Conservation (phyloP, 2,113 vertebrate genomes). For the Hippocampus guttulatus region DNA sequence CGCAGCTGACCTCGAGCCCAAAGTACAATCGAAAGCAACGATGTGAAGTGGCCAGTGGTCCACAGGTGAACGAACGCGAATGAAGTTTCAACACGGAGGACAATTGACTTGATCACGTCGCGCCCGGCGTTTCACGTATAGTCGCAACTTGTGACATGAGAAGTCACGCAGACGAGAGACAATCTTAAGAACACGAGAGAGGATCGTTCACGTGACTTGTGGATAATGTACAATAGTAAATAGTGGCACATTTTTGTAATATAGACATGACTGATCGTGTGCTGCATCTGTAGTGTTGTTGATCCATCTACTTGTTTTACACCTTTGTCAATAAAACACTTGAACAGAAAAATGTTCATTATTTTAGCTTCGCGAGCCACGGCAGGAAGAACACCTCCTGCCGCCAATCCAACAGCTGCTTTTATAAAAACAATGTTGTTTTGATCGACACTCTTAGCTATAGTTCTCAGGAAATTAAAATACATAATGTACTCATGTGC, state of each 20-base stretch:
- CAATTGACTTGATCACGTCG: slow-evolving; percentile 26
- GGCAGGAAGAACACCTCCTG: not conserved
- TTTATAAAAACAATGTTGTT: not conserved
- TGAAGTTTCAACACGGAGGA: slow-evolving; percentile 55
- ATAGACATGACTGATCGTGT: slow-evolving; percentile 47
- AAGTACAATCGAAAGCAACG: slow-evolving; percentile 22
- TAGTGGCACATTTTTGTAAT: slow-evolving; percentile 74
- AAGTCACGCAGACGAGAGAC: slow-evolving; percentile 57
- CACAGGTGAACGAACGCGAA: slow-evolving; percentile 46
- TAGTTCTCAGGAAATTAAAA: too few relatives aligned
- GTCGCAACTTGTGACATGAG: slow-evolving; percentile 31
- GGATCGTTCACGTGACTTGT: slow-evolving; percentile 62
- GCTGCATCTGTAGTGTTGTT: slow-evolving; percentile 41
- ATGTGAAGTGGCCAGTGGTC: slow-evolving; percentile 42
- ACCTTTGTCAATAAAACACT: slow-evolving; percentile 71
- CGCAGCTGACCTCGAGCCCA: slow-evolving; percentile 33
- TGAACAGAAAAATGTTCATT: slow-evolving; percentile 10
- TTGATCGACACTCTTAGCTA: too few relatives aligned
- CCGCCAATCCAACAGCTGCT: not conserved
- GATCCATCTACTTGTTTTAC: slow-evolving; percentile 30
- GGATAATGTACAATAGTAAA: slow-evolving; percentile 75
- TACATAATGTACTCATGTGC: too few relatives aligned
- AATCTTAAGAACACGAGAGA: slow-evolving; percentile 44
- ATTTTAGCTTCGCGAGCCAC: not conserved
- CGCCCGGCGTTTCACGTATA: slow-evolving; percentile 15